A percentile compares a stretch with the other conserved stretches of the same genome.
These are phyloP conservation scores for Loris lydekkerianus DNA, from an alignment of 2,797 vertebrate species.

Conservation along the genomic window DNA sequence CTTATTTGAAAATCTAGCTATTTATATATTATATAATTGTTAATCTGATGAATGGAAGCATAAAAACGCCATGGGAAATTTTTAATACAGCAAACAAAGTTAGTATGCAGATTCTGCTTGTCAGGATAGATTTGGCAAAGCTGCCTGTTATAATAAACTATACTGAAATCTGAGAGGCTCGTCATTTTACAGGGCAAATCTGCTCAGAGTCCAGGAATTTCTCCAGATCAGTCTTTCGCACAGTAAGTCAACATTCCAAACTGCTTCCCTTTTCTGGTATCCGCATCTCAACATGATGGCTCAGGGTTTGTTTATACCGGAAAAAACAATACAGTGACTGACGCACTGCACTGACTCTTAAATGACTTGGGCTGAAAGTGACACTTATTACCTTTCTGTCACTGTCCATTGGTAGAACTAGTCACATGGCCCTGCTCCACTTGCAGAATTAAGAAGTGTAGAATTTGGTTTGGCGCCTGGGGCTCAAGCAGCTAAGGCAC, in stretches of 20 bases:
- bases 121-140: background rate
- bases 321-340: background rate
- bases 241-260: background rate
- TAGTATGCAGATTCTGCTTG: background rate
- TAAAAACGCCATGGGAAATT: background rate
- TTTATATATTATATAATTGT: background rate
- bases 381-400: background rate
- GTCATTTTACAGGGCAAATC: background rate
- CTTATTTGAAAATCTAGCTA: constrained; percentile 22
- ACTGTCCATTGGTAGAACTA: background rate
- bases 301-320: background rate
- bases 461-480: background rate
- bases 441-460: constrained; percentile 5
- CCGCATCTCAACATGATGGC: background rate
- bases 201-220: background rate
- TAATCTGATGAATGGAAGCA: background rate
- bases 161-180: background rate
- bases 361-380: background rate
- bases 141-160: background rate
- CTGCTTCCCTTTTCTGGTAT: background rate
- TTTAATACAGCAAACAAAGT: background rate
- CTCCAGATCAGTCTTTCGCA: background rate
- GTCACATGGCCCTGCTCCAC: background rate
- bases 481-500: too few relatives aligned
- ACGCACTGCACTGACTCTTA: background rate